phyloP scores from a whole-genome alignment of 2,797 vertebrate genomes.

The Rhynchonycteris naso region DNA sequence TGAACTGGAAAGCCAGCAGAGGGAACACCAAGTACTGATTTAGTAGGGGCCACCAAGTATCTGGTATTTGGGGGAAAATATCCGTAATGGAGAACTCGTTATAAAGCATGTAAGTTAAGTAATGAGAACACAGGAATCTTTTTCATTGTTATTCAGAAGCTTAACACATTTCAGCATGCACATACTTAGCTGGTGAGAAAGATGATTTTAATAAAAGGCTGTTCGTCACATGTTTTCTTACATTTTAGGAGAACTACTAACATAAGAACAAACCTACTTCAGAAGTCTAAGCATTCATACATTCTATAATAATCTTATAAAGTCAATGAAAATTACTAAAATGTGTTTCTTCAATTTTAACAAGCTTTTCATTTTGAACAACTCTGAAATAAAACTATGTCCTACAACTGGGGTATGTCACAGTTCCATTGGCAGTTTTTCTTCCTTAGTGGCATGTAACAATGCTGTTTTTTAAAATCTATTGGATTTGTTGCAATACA shows the following conservation, averaged over 20 bases:
- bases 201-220: conserved; percentile 36
- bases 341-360: conserved; percentile 22
- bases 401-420: background rate
- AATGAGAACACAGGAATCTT: conserved; percentile 56
- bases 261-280: background rate
- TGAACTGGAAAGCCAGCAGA: conserved; percentile 63
- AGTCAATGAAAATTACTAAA: background rate
- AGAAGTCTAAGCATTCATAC: background rate
- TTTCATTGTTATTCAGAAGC: conserved; percentile 15
- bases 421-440: background rate
- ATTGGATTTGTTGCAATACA: conserved; percentile 41
- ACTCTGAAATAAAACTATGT: background rate
- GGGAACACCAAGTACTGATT: conserved; percentile 69
- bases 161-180: conserved; percentile 2
- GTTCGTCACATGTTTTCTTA: conserved; percentile 47
- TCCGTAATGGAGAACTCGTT: conserved; percentile 29
- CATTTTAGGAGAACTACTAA: conserved; percentile 8
- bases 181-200: conserved; percentile 9
- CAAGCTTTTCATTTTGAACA: conserved; percentile 29
- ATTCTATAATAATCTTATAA: background rate
- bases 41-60: conserved; percentile 61
- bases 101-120: conserved; percentile 31
- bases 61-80: background rate
- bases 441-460: background rate
- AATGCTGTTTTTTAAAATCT: conserved; percentile 13